Evolutionary conservation across 2,113 vertebrate genomes (phyloP), one percentile per base, ranked within the genome.

Genomic region (Rhinopomastus cyanomelas): DNA sequence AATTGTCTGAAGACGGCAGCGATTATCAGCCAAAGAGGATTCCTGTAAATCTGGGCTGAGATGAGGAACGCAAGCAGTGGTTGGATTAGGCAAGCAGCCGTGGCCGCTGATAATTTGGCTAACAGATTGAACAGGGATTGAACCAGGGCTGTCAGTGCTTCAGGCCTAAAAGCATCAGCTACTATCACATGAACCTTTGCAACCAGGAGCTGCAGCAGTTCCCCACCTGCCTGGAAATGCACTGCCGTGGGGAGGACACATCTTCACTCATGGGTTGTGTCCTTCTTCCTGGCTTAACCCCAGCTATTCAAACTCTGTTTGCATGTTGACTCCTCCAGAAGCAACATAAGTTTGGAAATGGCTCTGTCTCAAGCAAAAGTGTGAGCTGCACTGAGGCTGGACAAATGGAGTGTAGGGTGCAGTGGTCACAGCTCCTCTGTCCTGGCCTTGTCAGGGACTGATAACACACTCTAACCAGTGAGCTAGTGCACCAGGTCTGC

Each of bases 251-350:
- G 53, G 19, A 59, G 5, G 16, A 55, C 36, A 16, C 5, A 18
- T 0, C 1, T 12, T 62, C n/a, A 37, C 18, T 11, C 13, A 2
- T 1, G 57, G 36, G 7, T 37, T 75, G 5, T 1, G 7, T 52
- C 27, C 39, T 75, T 56, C 32, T 61, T 59, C 34, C 57, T 72
- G 69, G 10, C 44, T 75, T 53, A 10, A 5, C 13, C 13, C 11
- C 32, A 36, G 48, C 36, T 49, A 13, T 7, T 87, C 69, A 32
- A 62, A 62, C 3, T 36, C 4, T 42, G 62, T 73, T 29, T 11
- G 29, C 0, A 0, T 14, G 48, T 36, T 26, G 37, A 29, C 26
- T 78, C 16, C 52, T 59, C 12, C 42, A 36, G 69, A n/a, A 22
- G 15, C 1, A 30, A 13, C 46, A 30, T 3, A 23, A 10, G 21